These are phyloP conservation scores for Rhinolophus ferrumequinum DNA, from an alignment of 2,113 vertebrate genomes.

Conservation along the genomic window DNA sequence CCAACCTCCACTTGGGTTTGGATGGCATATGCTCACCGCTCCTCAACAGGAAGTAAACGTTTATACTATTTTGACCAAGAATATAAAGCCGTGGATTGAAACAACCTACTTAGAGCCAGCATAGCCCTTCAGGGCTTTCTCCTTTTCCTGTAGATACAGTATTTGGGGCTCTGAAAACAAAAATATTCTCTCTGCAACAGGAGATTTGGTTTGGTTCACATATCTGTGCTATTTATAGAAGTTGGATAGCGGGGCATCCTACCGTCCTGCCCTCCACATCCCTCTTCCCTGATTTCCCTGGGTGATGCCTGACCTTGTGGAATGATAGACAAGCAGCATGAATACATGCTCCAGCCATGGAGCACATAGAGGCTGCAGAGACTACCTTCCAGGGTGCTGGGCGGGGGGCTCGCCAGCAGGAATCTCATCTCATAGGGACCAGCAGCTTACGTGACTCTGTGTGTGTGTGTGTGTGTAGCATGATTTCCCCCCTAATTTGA, in stretches of 20 bases:
- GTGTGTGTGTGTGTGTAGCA: background rate
- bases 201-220: conserved; percentile 38
- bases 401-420: background rate
- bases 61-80: conserved; percentile 33
- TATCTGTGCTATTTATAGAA: background rate
- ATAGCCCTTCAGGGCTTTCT: background rate
- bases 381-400: background rate
- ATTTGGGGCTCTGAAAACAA: conserved; percentile 56
- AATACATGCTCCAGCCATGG: accelerated
- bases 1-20: background rate
- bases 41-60: conserved; percentile 40
- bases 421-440: background rate
- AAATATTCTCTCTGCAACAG: background rate
- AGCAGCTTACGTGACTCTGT: background rate
- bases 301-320: background rate
- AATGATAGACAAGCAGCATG: background rate
- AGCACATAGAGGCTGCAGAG: no score
- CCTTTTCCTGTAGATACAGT: conserved; percentile 32
- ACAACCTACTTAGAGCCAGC: background rate
- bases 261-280: background rate
- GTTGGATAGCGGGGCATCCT: background rate
- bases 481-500: background rate
- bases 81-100: conserved; percentile 39
- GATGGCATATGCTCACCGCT: background rate
- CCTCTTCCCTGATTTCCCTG: background rate